Conservation (phyloP, 2,113 vertebrate species). For the Sturnus vulgaris region DNA sequence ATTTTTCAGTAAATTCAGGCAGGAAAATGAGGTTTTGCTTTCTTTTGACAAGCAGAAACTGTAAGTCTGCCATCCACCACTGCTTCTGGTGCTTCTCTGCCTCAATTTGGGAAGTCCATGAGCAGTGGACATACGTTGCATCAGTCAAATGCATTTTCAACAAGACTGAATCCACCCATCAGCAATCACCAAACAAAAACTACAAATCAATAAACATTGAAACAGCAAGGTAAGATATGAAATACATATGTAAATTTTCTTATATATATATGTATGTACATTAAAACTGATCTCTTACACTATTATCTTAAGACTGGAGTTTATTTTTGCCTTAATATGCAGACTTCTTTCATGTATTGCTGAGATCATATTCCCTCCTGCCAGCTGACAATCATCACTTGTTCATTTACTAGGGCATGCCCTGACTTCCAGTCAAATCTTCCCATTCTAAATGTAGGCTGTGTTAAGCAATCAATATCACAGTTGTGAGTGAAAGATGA, state of each 20-base stretch:
- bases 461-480: neutral
- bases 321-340: neutral
- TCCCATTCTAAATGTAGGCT: neutral
- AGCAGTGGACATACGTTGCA: neutral
- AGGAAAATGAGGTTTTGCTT: neutral
- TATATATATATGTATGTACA: neutral
- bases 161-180: neutral
- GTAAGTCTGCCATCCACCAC: neutral
- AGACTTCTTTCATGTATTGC: neutral
- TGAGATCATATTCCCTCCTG: neutral
- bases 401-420: neutral
- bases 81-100: neutral
- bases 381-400: neutral
- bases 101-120: neutral
- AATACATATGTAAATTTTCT: neutral
- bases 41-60: neutral
- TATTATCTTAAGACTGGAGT: neutral
- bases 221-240: neutral
- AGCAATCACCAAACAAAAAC: neutral
- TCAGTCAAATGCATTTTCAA: neutral
- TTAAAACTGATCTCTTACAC: neutral
- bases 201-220: neutral
- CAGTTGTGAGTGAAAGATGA: neutral
- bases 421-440: neutral
- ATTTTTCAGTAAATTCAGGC: neutral